Base-by-base conservation (phyloP, 2,113 vertebrate genomes). In the Leptocoma aspasia region DNA sequence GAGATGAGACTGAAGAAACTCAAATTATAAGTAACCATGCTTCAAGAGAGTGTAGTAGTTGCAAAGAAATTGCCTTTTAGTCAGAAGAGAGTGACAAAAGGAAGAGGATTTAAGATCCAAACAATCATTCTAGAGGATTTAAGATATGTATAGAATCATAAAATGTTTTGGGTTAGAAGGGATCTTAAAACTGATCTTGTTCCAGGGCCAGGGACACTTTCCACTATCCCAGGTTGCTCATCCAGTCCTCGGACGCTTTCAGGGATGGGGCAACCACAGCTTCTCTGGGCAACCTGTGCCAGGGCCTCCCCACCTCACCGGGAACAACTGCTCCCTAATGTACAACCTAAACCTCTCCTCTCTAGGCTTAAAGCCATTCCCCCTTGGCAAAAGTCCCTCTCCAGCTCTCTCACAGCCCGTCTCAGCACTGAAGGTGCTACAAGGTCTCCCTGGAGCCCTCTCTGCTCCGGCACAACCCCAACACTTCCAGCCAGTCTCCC, bases 21-120 rank as follows among this genome's bases (percentile, higher is more conserved):
- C 30, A 3, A 10, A 16, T 11, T 8, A 2, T 0, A 6, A 13
- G 5, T 20, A 33, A 15, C 18, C 1, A 0, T 2, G 14, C 13
- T 35, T 49, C 5, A 17, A 15, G 49, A 27, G 30, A 12, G 28
- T 20, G 49, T 7, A 37, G 56, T 11, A 13, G 31, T 35, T 28
- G 24, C 47, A 61, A 41, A 50, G 63, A 30, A 75, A 63, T 9
- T 5, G 7, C 31, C 59, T 82, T 89, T 57, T 69, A 30, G 59
- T 49, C 52, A 78, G 60, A 28, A 44, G 33, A 63, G 26, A 47
- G 23, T 26, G 52, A 84, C 26, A 65, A 88, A 88, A 47, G 50
- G 39, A 39, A 30, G 39, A 28, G 22, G 30, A 4, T 7, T 61
- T 14, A 14, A 18, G 64, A 31, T 7, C 12, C 27, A 20, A 31